Base-by-base conservation (phyloP, 2,113 vertebrate genomes). In the Scomber colias region DNA sequence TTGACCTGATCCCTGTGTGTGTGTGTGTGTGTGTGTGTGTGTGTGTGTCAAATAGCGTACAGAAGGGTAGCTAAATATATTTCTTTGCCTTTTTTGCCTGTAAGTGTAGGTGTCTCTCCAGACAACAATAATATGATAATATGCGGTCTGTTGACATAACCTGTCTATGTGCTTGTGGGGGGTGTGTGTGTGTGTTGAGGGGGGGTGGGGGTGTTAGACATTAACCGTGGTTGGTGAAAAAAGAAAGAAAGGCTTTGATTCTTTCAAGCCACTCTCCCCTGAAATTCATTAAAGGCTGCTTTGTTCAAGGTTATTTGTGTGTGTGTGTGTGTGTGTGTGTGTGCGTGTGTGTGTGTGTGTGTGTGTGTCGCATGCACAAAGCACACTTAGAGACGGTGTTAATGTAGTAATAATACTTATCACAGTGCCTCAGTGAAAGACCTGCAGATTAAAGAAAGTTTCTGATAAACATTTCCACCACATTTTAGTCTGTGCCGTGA, bases 301-400 rank as follows among this genome's bases (percentile, higher is more conserved):
- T 92, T 90, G 90, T 92, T 90, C 77, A 70, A 85, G 69, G 81
- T 91, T 92, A 83, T 88, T 87, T 70, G 57, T 46, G 70, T 82
- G 77, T 71, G 79, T 50, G 35, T 5, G 48, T 15, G 54, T 31
- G 71, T 50, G 57, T 49, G 12, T 61, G 31, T 55, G 35, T 60
- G 46, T 70, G 62, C 53, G 46, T 46, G 50, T 65, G 72, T 55
- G 44, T 27, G 24, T 27, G 24, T 27, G 24, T 27, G 24, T 27
- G 24, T 27, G 24, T 27, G 24, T 27, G 4, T 19, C 0, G 31
- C 48, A 59, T 3, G 24, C 24, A 27, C 24, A 56, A 56, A 83
- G 44, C 68, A 19, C 55, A 73, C 54, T 53, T 57, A 11, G 3
- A 71, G 77, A 9, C 15, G 1, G 75, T 15, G 55, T 72, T 82